These are phyloP conservation scores for Cranoglanis bouderius DNA, from an alignment of 2,113 vertebrate species.

Conservation along the genomic window DNA sequence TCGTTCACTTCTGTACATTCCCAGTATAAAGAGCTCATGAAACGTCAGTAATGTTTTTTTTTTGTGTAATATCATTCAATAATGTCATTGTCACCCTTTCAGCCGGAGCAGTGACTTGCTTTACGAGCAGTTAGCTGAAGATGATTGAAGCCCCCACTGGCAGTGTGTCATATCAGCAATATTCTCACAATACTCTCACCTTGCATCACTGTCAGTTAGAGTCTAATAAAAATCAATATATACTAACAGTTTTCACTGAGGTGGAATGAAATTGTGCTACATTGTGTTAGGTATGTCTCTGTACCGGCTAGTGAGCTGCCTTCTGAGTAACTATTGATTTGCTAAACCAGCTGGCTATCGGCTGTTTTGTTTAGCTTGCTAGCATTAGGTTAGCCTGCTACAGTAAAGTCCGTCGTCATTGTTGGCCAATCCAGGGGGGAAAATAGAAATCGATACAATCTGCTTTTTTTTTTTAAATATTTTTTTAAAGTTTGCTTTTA, in stretches of 20 bases:
- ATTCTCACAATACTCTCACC: not conserved
- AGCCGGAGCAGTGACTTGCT: slow-evolving; percentile 40
- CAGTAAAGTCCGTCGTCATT: not conserved
- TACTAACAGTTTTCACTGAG: not conserved
- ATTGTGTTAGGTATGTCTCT: not conserved
- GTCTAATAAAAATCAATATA: no score
- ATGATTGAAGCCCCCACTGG: slow-evolving; percentile 20
- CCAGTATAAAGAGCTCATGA: not conserved
- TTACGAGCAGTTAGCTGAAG: slow-evolving; percentile 13
- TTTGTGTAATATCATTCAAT: not conserved
- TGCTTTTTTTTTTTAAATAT: no score
- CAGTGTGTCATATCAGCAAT: slow-evolving; percentile 22
- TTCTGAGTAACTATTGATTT: not conserved
- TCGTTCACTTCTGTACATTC: not conserved
- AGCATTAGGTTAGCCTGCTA: not conserved
- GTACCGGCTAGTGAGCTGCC: not conserved
- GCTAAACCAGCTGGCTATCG: slow-evolving; percentile 1
- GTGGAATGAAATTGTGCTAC: not conserved
- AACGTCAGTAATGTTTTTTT: not conserved
- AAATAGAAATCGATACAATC: not conserved
- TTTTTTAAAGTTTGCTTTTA: not conserved
- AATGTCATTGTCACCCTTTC: slow-evolving; percentile 53
- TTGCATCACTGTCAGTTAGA: not conserved
- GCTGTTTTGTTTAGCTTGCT: slow-evolving; percentile 17
- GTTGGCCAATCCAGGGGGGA: not conserved